Base-by-base conservation (phyloP, 2,888 invertebrate genomes). In the Ischnus inquisitorius region DNA sequence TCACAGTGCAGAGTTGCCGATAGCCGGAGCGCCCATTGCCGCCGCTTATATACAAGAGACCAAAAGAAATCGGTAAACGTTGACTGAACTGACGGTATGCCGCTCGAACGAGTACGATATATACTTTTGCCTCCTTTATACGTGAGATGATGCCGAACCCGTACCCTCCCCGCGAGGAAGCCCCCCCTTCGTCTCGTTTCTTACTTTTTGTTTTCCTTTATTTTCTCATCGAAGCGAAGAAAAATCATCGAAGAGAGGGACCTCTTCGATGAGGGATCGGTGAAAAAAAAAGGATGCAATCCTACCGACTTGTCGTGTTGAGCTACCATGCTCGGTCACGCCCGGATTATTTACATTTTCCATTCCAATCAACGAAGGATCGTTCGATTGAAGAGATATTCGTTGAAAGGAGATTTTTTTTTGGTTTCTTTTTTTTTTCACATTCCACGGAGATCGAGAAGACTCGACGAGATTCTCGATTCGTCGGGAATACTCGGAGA, bases 321-420 rank as follows among this genome's bases (percentile, higher is more conserved):
- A 46, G 57, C 46, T 85, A 88, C 87, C 87, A 89, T 89, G 90
- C 89, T 90, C 88, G 88, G 80, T 87, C 88, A 89, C 89, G 78
- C 87, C 83, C 88, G 85, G 19, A 76, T 41, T 79, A 72, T 91
- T 91, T 90, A 89, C 90, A 89, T 90, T 89, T 86, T 65, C 88
- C 88, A 85, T 83, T 85, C 62, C 75, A 68, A 77, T 77, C 77
- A 67, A 86, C 86, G 85, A 77, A 25, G 68, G 65, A 68, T 71
- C 60, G 51, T 62, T 77, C 84, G 78, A 69, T 72, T 57, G 72
- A 54, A 67, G 75, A 43, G 57, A 60, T 67, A 28, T 25, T 60
- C 16, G 54, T 60, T 60, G 60, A 28, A 25, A 22, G 57, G 54
- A 25, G 39, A 3, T 25, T 22, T 57, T 39, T 71, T 39, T 57